A percentile compares a stretch with the other conserved stretches of the same genome.
phyloP scores from a whole-genome alignment of 2,113 vertebrate genomes.

The Excalfactoria chinensis region DNA sequence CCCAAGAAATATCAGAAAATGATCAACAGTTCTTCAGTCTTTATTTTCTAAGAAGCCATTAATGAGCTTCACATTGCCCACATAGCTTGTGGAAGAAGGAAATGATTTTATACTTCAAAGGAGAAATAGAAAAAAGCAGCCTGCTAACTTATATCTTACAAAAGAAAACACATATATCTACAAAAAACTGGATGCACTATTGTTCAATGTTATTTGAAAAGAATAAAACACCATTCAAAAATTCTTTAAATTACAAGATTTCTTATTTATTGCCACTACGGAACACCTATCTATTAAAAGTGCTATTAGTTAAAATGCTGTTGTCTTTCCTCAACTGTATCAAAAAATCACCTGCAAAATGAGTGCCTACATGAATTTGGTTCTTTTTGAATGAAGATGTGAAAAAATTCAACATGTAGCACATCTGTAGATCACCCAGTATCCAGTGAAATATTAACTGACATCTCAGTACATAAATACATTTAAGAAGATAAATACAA shows the following conservation, averaged over 20 bases:
- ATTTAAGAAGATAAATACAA: neutral
- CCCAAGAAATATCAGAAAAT: neutral
- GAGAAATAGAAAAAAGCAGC: neutral
- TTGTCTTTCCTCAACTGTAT: neutral
- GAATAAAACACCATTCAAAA: neutral
- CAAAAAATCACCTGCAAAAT: neutral
- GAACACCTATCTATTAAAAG: neutral
- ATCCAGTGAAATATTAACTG: neutral
- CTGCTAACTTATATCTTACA: neutral
- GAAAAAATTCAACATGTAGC: neutral
- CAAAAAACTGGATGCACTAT: neutral
- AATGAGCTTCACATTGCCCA: neutral
- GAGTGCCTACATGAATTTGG: neutral
- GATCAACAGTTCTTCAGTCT: neutral
- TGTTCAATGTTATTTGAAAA: neutral
- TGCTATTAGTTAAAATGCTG: neutral
- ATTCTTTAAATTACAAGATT: neutral
- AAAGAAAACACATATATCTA: neutral
- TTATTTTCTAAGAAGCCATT: neutral
- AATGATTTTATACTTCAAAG: neutral
- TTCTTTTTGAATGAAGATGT: neutral
- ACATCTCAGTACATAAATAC: neutral
- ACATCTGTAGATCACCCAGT: neutral
- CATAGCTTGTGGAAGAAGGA: neutral
- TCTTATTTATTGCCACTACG: neutral